Evolutionary conservation across 2,113 vertebrate species (phyloP).

Genomic region (Leptosomus discolor): DNA sequence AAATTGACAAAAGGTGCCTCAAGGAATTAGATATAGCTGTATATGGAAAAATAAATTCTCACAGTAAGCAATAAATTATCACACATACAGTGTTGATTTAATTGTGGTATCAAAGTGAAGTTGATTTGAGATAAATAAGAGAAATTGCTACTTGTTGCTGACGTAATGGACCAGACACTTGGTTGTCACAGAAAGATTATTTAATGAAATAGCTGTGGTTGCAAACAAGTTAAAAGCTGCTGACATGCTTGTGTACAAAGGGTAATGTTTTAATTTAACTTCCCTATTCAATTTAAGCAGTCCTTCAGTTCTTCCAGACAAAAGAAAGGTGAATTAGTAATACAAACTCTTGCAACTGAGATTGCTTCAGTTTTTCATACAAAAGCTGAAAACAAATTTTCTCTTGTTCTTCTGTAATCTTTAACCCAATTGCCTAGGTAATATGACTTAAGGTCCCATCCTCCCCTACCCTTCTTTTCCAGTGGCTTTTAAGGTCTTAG

Average conservation of each 20-base stretch:
- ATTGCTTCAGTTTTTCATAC: not conserved
- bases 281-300: not conserved
- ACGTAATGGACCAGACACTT: not conserved
- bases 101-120: not conserved
- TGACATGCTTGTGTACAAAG: not conserved
- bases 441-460: not conserved
- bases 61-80: not conserved
- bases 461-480: fast-evolving
- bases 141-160: not conserved
- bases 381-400: not conserved
- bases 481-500: not conserved
- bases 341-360: slow-evolving; percentile 13
- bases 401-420: slow-evolving; percentile 24
- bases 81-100: not conserved
- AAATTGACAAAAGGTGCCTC: not conserved
- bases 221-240: slow-evolving; percentile 7
- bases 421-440: not conserved
- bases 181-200: not conserved
- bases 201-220: not conserved
- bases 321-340: slow-evolving; percentile 10
- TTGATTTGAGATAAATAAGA: not conserved
- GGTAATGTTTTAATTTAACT: not conserved
- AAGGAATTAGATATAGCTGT: not conserved
- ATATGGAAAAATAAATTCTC: not conserved
- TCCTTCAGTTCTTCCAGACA: not conserved